phyloP scores from a whole-genome alignment of 2,888 invertebrate species.

The Halocaridina rubra region DNA sequence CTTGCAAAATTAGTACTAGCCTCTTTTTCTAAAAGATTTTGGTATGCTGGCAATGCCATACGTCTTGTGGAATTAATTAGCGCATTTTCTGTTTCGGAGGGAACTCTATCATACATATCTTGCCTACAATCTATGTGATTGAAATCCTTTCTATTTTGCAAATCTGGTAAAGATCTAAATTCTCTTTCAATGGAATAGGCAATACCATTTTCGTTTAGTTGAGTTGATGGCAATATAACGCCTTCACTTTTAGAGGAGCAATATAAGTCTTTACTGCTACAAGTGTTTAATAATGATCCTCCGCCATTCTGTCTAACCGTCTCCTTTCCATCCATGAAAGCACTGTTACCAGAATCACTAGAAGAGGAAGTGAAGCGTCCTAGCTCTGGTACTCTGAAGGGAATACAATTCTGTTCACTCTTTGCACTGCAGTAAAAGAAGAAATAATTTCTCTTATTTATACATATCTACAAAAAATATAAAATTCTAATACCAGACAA shows the following conservation, averaged over 20 bases:
- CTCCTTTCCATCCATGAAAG: slow-evolving; percentile 21
- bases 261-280: background rate
- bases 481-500: no score
- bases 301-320: slow-evolving; percentile 5
- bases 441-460: background rate
- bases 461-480: no score
- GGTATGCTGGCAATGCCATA: background rate
- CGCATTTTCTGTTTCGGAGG: background rate
- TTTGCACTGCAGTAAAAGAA: slow-evolving; percentile 21
- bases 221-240: background rate
- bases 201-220: background rate
- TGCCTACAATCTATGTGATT: background rate
- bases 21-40: no score
- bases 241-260: background rate
- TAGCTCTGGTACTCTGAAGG: background rate
- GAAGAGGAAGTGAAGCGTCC: slow-evolving; percentile 3
- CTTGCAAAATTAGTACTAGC: no score
- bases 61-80: background rate
- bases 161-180: background rate
- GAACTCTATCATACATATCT: background rate
- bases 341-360: slow-evolving; percentile 19
- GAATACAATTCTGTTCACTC: background rate
- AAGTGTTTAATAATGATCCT: background rate
- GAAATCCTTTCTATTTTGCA: background rate
- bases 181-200: background rate